Conservation (phyloP, 2,888 invertebrate species). For the Nineta flava region DNA sequence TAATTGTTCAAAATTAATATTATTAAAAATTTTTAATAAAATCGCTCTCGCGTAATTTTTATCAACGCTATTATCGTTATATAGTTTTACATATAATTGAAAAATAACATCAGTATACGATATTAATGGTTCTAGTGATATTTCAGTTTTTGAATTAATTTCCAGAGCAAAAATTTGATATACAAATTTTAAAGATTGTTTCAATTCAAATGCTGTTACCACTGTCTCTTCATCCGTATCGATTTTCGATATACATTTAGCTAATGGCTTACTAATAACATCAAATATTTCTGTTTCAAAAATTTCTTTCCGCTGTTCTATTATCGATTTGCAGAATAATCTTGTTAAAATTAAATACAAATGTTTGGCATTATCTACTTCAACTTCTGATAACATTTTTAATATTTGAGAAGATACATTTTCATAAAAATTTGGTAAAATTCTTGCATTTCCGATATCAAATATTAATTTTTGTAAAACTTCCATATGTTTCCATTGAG, state of each 20-base stretch:
- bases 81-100: slow-evolving; percentile 12
- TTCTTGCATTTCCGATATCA: slow-evolving; percentile 30
- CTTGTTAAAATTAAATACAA: slow-evolving; percentile 28
- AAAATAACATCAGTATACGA: slow-evolving; percentile 10
- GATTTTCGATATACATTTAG: slow-evolving; percentile 6
- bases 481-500: slow-evolving; percentile 51
- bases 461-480: slow-evolving; percentile 47
- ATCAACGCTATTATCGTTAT: not conserved
- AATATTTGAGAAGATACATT: slow-evolving; percentile 36
- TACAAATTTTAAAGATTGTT: not conserved
- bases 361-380: slow-evolving; percentile 25
- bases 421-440: slow-evolving; percentile 33
- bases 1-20: slow-evolving; percentile 14
- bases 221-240: slow-evolving; percentile 1
- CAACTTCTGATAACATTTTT: slow-evolving; percentile 27
- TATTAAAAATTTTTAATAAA: slow-evolving; percentile 16
- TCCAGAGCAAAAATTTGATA: slow-evolving; percentile 3
- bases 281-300: slow-evolving; percentile 26
- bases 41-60: slow-evolving; percentile 9
- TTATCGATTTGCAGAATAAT: slow-evolving; percentile 36
- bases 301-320: slow-evolving; percentile 31
- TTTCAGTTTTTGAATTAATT: slow-evolving; percentile 1
- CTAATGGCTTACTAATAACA: slow-evolving; percentile 21
- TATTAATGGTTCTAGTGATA: not conserved
- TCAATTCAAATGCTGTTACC: not conserved